Evolutionary conservation across 1,140 invertebrate species (phyloP).

Genomic region (Apis laboriosa): DNA sequence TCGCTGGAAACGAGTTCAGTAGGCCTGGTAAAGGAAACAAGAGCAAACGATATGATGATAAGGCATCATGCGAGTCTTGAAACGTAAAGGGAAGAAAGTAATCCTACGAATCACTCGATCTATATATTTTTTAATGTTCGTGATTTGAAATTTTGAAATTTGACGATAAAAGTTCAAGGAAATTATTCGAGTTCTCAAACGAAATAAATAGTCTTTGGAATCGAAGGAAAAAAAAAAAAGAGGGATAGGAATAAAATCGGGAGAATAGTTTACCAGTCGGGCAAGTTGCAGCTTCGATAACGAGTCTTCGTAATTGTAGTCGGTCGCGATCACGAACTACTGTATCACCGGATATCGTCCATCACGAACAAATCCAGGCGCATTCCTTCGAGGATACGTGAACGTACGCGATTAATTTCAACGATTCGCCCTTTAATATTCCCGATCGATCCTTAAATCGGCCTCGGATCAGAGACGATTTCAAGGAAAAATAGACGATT

Average conservation of each 20-base stretch:
- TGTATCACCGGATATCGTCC: constrained; percentile 48
- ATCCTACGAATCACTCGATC: neutral
- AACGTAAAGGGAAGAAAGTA: constrained; percentile 2
- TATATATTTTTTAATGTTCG: too few relatives aligned
- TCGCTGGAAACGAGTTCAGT: constrained; percentile 17
- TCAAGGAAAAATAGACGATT: neutral
- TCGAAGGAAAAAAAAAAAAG: too few relatives aligned
- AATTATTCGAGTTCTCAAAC: too few relatives aligned
- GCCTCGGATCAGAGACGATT: neutral
- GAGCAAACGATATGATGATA: constrained; percentile 10
- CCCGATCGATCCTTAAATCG: constrained; percentile 4
- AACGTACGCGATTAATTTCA: constrained; percentile 44
- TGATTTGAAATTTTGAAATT: too few relatives aligned
- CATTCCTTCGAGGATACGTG: constrained; percentile 18
- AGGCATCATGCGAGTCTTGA: neutral
- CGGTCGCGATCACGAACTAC: neutral
- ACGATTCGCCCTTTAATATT: constrained; percentile 17
- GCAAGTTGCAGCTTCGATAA: neutral
- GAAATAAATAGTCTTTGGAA: too few relatives aligned
- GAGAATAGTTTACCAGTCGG: neutral
- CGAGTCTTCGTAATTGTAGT: neutral
- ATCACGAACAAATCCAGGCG: constrained; percentile 38
- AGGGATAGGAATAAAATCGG: neutral
- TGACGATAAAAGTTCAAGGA: too few relatives aligned
- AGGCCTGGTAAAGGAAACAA: neutral